phyloP scores from a whole-genome alignment of 2,113 vertebrate genomes.

The Takifugu flavidus region DNA sequence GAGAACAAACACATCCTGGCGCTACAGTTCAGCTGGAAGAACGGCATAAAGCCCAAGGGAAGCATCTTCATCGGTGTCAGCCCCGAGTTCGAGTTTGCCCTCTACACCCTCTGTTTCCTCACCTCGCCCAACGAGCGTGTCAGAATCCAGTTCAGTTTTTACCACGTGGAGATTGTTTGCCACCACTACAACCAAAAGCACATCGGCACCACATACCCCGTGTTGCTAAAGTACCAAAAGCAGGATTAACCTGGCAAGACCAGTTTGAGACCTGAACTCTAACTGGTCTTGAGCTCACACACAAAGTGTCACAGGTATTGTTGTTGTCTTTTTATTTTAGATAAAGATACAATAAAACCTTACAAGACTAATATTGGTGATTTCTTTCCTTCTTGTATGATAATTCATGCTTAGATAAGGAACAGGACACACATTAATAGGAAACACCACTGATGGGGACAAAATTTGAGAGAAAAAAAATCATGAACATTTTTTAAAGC shows the following conservation, averaged over 20 bases:
- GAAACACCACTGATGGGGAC: not conserved
- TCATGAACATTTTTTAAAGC: too few relatives aligned
- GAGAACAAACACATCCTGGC: conserved; percentile 79
- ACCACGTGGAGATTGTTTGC: conserved; percentile 79
- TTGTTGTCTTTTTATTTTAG: conserved; percentile 69
- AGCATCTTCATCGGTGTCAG: conserved; percentile 82
- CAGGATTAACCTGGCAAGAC: conserved; percentile 11
- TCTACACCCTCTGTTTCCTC: conserved; percentile 81
- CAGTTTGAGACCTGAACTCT: conserved; percentile 4
- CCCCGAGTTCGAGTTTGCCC: conserved; percentile 79
- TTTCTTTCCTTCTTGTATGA: conserved; percentile 6
- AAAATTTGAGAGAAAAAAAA: too few relatives aligned
- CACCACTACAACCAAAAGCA: conserved; percentile 79
- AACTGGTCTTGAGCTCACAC: conserved; percentile 9
- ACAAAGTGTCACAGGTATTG: conserved; percentile 51
- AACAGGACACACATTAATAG: not conserved
- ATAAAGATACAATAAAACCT: conserved; percentile 71
- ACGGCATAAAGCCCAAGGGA: conserved; percentile 78
- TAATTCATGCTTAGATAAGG: not conserved
- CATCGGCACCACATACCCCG: conserved; percentile 78
- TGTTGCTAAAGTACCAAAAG: conserved; percentile 66
- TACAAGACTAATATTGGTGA: conserved; percentile 25
- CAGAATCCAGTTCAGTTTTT: conserved; percentile 76
- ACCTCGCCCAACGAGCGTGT: conserved; percentile 73
- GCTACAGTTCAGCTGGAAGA: conserved; percentile 81